Percentiles rank a stretch among this genome's conserved stretches.
These are phyloP conservation scores for Pionites leucogaster DNA, from an alignment of 2,113 vertebrate genomes.

Conservation along the genomic window DNA sequence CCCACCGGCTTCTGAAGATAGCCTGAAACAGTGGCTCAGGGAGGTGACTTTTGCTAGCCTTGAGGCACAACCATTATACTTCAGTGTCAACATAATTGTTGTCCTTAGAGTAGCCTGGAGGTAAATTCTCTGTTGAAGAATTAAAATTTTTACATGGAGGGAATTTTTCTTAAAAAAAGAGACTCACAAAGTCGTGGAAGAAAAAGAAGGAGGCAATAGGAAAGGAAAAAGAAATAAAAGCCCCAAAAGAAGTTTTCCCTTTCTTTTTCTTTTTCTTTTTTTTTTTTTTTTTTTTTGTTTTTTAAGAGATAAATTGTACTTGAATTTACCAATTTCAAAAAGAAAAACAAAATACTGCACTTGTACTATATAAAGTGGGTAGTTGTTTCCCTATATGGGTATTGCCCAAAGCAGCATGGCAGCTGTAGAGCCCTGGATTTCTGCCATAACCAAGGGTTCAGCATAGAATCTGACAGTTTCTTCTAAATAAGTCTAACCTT, in stretches of 20 bases:
- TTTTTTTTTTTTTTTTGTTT: not conserved
- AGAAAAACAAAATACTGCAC: not conserved
- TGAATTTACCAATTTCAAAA: not conserved
- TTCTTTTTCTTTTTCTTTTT: too few species aligned
- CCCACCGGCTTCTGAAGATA: not conserved
- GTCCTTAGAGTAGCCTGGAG: not conserved
- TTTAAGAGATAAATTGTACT: not conserved
- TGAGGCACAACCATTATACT: not conserved
- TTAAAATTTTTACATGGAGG: not conserved
- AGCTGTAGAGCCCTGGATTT: not conserved
- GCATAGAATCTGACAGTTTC: not conserved
- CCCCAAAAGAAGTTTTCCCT: rapidly evolving
- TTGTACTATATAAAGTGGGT: not conserved
- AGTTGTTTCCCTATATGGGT: not conserved
- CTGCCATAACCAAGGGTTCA: not conserved
- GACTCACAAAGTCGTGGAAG: not conserved
- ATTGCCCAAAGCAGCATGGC: not conserved
- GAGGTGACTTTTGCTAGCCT: not conserved
- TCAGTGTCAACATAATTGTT: not conserved
- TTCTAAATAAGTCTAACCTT: not conserved
- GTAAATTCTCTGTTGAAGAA: not conserved
- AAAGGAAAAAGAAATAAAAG: not conserved
- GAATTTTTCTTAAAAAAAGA: not conserved
- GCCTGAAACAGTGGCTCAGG: not conserved
- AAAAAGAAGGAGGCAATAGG: not conserved